phyloP scores from a whole-genome alignment of 1,140 invertebrate species.

The Drosophila bipectinata region DNA sequence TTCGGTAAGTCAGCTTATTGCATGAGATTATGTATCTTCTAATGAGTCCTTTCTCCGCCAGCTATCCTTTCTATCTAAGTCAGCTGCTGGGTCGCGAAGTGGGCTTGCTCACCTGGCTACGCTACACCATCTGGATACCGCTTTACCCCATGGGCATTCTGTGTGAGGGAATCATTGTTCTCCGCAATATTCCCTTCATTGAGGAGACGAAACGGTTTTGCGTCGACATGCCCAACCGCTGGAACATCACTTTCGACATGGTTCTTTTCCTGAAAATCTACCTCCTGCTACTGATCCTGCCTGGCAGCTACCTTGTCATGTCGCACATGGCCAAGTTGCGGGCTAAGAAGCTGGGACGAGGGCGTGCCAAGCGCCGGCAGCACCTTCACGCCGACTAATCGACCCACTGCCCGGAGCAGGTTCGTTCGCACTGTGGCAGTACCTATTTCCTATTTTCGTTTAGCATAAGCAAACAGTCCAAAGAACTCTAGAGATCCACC shows the following conservation, averaged over 20 bases:
- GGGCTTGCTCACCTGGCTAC: slow-evolving; percentile 93
- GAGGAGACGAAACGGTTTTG: slow-evolving; percentile 93
- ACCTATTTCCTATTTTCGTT: slow-evolving; percentile 29
- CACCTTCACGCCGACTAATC: slow-evolving; percentile 36
- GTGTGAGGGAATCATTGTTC: slow-evolving; percentile 92
- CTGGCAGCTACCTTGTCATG: slow-evolving; percentile 90
- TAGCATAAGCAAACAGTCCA: slow-evolving; percentile 18
- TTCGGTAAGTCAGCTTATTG: slow-evolving; percentile 86
- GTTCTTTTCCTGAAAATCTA: slow-evolving; percentile 91
- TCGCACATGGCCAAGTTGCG: slow-evolving; percentile 90
- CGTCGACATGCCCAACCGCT: slow-evolving; percentile 91
- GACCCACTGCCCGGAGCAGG: slow-evolving; percentile 14
- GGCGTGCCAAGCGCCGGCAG: slow-evolving; percentile 55
- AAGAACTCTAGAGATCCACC: slow-evolving; percentile 26
- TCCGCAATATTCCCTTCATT: slow-evolving; percentile 94
- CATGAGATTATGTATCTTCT: neutral
- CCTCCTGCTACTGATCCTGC: slow-evolving; percentile 90
- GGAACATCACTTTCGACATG: slow-evolving; percentile 95
- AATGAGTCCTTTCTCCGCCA: slow-evolving; percentile 13
- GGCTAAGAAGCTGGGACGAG: slow-evolving; percentile 85
- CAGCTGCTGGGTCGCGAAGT: slow-evolving; percentile 91
- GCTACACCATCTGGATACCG: slow-evolving; percentile 96
- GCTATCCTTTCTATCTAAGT: slow-evolving; percentile 96
- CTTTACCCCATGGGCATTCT: slow-evolving; percentile 95
- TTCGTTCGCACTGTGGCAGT: slow-evolving; percentile 6